phyloP scores from a whole-genome alignment of 2,113 vertebrate genomes.

The Melanocharis versteri region DNA sequence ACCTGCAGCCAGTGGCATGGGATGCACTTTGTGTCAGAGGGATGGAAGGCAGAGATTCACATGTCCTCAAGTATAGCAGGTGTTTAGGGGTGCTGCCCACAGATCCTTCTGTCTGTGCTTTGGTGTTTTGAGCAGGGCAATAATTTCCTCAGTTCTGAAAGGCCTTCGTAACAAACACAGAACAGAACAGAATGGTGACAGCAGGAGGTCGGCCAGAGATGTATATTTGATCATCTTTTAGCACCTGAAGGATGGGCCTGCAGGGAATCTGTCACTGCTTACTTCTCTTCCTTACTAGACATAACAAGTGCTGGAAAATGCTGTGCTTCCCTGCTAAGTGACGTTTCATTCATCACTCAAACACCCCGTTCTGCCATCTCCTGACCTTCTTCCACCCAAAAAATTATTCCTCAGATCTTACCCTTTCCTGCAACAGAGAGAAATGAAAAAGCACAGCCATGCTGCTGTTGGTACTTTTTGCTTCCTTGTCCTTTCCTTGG shows the following conservation, averaged over 20 bases:
- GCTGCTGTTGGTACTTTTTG: neutral
- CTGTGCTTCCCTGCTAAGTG: neutral
- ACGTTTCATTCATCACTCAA: rapidly evolving
- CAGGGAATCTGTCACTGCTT: neutral
- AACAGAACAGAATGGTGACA: neutral
- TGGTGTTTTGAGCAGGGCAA: neutral
- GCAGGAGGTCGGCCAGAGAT: neutral
- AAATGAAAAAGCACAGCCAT: neutral
- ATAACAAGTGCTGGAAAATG: neutral
- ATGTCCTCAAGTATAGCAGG: rapidly evolving
- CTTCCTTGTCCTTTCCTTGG: neutral
- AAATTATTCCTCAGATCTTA: neutral
- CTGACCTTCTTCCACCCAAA: neutral
- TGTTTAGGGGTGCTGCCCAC: neutral
- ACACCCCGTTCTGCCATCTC: neutral
- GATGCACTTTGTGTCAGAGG: rapidly evolving
- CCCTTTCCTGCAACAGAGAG: neutral
- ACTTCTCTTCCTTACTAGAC: neutral
- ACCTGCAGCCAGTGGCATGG: neutral
- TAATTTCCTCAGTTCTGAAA: neutral
- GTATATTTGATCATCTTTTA: neutral
- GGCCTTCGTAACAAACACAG: neutral
- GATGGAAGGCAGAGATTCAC: neutral
- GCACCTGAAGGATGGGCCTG: neutral
- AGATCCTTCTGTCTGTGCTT: neutral